Evolutionary conservation across 2,113 vertebrate genomes (phyloP).

Genomic region (Myanophis thanlyinensis): DNA sequence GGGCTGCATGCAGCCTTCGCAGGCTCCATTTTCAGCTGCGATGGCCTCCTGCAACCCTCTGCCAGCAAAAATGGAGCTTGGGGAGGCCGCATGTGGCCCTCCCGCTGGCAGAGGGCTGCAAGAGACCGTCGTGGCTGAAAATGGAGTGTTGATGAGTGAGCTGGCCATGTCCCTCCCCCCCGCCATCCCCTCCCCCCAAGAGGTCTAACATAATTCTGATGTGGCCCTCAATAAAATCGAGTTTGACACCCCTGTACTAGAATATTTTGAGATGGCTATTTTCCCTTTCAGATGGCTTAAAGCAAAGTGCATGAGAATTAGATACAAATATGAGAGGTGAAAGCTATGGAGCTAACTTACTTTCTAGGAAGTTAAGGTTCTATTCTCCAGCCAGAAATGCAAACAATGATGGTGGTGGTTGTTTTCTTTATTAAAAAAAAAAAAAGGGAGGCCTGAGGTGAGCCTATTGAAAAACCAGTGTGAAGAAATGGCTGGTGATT

Average conservation of each 20-base stretch:
- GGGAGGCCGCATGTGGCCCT: too few relatives aligned
- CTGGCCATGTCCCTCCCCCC: too few relatives aligned
- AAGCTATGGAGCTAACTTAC: neutral
- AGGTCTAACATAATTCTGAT: too few relatives aligned
- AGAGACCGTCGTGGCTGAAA: too few relatives aligned
- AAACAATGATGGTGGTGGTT: neutral
- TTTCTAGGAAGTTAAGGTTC: neutral
- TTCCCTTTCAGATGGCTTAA: neutral
- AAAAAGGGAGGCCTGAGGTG: neutral
- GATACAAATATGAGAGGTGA: neutral
- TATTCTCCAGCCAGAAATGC: neutral
- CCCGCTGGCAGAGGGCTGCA: too few relatives aligned
- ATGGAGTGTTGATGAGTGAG: too few relatives aligned
- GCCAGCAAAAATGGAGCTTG: too few relatives aligned
- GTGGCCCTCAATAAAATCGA: too few relatives aligned
- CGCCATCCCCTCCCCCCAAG: too few relatives aligned
- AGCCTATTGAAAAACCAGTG: neutral
- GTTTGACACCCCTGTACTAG: neutral
- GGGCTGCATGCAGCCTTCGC: too few relatives aligned
- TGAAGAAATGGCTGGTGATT: neutral
- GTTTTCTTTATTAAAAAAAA: neutral
- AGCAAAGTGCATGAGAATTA: neutral
- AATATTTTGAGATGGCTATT: neutral
- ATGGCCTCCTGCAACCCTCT: too few relatives aligned
- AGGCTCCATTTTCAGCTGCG: too few relatives aligned